Evolutionary conservation across 2,797 vertebrate genomes (phyloP).

Genomic region (Oceanodroma leucorhoa): DNA sequence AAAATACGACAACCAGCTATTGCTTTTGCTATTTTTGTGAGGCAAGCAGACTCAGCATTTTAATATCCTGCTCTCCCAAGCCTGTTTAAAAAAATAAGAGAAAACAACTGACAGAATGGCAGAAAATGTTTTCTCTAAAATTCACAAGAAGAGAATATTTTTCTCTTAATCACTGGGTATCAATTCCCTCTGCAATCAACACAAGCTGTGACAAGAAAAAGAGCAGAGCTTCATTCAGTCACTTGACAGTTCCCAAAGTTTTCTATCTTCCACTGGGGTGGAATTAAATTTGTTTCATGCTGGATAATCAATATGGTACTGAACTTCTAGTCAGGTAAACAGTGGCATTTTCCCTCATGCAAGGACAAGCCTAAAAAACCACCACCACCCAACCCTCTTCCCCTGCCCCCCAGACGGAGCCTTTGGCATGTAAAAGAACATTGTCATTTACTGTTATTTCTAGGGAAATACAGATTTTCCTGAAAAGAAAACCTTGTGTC

Average conservation of each 20-base stretch:
- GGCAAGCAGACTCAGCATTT: not conserved
- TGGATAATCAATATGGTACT: not conserved
- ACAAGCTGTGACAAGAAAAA: constrained; percentile 39
- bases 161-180: not conserved
- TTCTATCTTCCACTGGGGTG: not conserved
- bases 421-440: not conserved
- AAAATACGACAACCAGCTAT: not conserved
- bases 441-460: not conserved
- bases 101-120: not conserved
- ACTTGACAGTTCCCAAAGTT: constrained; percentile 5
- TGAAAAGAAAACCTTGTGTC: not conserved
- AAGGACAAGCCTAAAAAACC: not conserved
- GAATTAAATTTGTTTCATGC: not conserved
- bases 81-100: not conserved
- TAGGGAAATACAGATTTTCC: not conserved
- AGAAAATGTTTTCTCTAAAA: constrained; percentile 6
- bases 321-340: not conserved
- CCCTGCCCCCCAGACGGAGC: not conserved
- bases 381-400: not conserved
- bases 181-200: constrained; percentile 33
- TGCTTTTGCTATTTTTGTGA: not conserved
- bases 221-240: constrained; percentile 11
- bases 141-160: constrained; percentile 2
- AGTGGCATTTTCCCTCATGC: not conserved
- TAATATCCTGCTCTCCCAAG: constrained; percentile 2